Conservation (phyloP, 1,140 invertebrate species). For the Caenorhabditis brenneri region DNA sequence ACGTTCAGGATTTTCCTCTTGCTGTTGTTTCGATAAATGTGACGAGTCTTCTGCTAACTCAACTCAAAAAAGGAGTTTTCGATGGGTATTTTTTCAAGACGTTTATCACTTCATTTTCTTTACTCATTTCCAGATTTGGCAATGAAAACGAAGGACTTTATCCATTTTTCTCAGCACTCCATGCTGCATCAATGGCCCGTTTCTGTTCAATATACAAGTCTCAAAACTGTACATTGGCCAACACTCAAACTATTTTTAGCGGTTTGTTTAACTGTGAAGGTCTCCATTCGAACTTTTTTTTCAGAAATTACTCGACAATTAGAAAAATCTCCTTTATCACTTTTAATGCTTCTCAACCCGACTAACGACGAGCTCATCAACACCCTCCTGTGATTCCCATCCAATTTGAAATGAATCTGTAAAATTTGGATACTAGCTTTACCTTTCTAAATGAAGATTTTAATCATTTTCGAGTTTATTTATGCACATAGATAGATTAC, state of each 20-base stretch:
- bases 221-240: constrained; percentile 4
- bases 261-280: background rate
- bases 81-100: background rate
- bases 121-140: constrained; percentile 10
- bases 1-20: constrained; percentile 25
- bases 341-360: background rate
- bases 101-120: background rate
- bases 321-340: constrained; percentile 1
- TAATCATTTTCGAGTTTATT: constrained; percentile 33
- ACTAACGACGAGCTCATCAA: constrained; percentile 21
- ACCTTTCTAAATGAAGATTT: background rate
- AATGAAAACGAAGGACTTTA: constrained; percentile 22
- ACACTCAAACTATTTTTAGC: constrained; percentile 24
- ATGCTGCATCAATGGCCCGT: background rate
- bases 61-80: background rate
- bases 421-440: background rate
- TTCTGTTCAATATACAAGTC: constrained; percentile 30
- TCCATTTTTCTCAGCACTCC: constrained; percentile 25
- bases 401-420: background rate
- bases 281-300: background rate
- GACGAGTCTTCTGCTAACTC: background rate
- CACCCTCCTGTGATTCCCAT: constrained; percentile 32
- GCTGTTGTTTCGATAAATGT: constrained; percentile 28
- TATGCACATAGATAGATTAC: constrained; percentile 2
- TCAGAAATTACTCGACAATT: constrained; percentile 8